Conservation (phyloP, 2,797 vertebrate species). For the Centropyge bicolor region DNA sequence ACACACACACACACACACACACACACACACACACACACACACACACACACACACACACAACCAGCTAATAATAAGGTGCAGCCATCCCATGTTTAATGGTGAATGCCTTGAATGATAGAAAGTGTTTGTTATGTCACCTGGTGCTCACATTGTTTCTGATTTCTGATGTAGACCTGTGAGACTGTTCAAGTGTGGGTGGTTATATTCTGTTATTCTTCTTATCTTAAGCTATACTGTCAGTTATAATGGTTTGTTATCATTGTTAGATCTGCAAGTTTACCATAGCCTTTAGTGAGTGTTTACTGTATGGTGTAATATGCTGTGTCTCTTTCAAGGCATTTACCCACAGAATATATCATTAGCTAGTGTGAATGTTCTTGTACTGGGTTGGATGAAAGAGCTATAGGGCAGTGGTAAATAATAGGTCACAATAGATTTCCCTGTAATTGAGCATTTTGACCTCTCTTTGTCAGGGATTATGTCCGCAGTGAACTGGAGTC, state of each 20-base stretch:
- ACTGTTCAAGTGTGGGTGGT: background rate
- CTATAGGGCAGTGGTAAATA: background rate
- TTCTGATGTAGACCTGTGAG: background rate
- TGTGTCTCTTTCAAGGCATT: background rate
- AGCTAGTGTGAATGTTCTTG: slow-evolving; percentile 4
- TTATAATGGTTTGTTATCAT: background rate
- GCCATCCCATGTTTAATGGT: background rate
- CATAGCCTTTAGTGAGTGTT: background rate
- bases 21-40: too few species aligned
- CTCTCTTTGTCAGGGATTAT: slow-evolving; percentile 90
- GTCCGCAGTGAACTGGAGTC: slow-evolving; percentile 97
- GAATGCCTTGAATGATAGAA: background rate
- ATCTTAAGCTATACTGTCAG: background rate
- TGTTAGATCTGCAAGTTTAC: background rate
- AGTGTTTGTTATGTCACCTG: too few species aligned
- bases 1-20: too few species aligned
- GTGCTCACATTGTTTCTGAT: background rate
- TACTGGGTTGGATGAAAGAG: background rate
- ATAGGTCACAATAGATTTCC: slow-evolving; percentile 2
- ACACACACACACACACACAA: background rate
- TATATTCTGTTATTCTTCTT: background rate
- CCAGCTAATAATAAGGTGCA: background rate
- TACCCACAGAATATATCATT: background rate
- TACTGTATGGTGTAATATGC: background rate
- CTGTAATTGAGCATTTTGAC: slow-evolving; percentile 33